These are phyloP conservation scores for Tragelaphus buxtoni DNA, from an alignment of 2,113 vertebrate genomes.

Conservation along the genomic window DNA sequence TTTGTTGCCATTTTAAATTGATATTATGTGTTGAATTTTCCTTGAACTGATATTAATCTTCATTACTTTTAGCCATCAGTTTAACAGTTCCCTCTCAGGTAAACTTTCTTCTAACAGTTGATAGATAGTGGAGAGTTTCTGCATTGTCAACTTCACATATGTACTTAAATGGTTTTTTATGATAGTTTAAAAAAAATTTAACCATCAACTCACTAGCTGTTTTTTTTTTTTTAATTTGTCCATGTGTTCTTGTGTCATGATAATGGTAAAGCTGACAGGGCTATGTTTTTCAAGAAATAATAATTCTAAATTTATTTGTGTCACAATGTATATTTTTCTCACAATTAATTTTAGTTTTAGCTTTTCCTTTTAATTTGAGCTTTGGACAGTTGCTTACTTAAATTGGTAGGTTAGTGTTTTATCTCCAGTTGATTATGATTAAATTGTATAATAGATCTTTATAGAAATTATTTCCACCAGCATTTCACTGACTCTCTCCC, in stretches of 20 bases:
- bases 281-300: slow-evolving; percentile 33
- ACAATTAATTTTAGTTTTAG: slow-evolving; percentile 10
- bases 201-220: not conserved
- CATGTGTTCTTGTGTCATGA: not conserved
- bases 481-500: not conserved
- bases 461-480: slow-evolving; percentile 20
- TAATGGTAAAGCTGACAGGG: not conserved
- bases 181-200: not conserved
- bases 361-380: slow-evolving; percentile 39
- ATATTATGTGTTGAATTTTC: slow-evolving; percentile 18
- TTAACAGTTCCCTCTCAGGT: not conserved
- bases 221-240: slow-evolving; percentile 6
- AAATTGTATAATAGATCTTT: not conserved
- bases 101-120: slow-evolving; percentile 28
- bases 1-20: slow-evolving; percentile 20
- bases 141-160: not conserved
- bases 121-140: not conserved
- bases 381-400: not conserved
- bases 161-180: not conserved
- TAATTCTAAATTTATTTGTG: slow-evolving; percentile 36
- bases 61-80: not conserved
- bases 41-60: slow-evolving; percentile 3
- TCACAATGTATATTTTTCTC: slow-evolving; percentile 15
- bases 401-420: not conserved
- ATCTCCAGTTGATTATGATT: not conserved